Base-by-base conservation (phyloP, 23 tunicate species). In the Styela clava region DNA sequence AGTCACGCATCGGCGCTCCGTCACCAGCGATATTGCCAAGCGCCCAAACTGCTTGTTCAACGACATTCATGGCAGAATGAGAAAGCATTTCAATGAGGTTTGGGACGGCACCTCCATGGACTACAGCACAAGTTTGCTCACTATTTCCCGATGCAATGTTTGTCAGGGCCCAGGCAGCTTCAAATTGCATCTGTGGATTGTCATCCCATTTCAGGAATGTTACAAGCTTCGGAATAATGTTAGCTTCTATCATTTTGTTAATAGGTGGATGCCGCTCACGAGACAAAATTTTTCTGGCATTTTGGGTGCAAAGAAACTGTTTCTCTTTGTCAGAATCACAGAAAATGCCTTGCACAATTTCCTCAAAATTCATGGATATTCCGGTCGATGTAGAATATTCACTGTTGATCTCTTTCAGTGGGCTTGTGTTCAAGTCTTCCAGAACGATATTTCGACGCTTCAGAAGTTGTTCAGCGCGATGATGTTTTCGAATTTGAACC, bases 11-110 rank as follows among this genome's bases (percentile, higher is more conserved):
- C 33, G 82, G 65, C n/a, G 99, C 90, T 2, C 97, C 94, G 74
- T 96, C 99, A 23, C 99, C 99, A 52, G 97, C 97, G 31, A 96
- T 96, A 85, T 96, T 96, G 5, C 99, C 99, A 0, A 96, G 83
- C 24, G 99, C 99, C 99, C 99, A 96, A 79, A 96, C 96, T 20
- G 99, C 99, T 85, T 95, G 98, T 74, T 94, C 98, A 25, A 87
- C 97, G 34, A 91, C 99, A 31, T 87, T 83, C 35, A 70, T 78
- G 12, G 70, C 74, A 7, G 70, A 35, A 81, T 79, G 83, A 30
- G 78, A 63, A 0, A 96, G 79, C 25, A 96, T 73, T 19, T 61
- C 74, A 63, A 96, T 88, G 29, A 96, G 79, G 25, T 63, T 72
- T 16, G 97, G 94, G 0, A 96, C 94, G 27, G 97, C 99, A 22